Base-by-base conservation (phyloP, 1,140 invertebrate species). In the Formica exsecta region DNA sequence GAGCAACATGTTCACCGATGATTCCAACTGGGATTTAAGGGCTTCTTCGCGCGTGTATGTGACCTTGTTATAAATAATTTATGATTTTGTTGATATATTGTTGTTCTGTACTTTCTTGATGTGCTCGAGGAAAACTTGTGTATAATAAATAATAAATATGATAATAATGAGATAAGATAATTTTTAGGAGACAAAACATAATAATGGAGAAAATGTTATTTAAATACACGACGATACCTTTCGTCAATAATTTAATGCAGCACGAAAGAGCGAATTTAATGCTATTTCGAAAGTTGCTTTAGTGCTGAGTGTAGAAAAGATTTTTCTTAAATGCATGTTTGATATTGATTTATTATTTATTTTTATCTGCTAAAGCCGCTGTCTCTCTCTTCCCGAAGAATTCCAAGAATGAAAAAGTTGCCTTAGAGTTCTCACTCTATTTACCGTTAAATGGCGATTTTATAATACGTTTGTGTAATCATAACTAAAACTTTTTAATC, bases 281-380 rank as follows among this genome's bases (percentile, higher is more conserved):
- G 38, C 38, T 48, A 22, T 6, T 70, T 48, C 8, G 41, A 41
- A 44, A 66, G n/a, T 41, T 44, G 13, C 9, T 25, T 44, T 68
- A 57, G 54, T 57, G 54, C 5, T 29, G n/a, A 22, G 41, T 16
- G 7, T 25, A 29, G 41, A 70, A 48, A 48, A 25, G 9, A 70
- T 48, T 70, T 51, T 70, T 70, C 41, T 70, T 70, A 22, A 38
- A 70, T 70, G 66, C 41, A 70, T 48, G 38, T 70, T 70, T 70
- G 66, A 41, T 70, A 70, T 70, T 44, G 66, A 70, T 70, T 70
- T 70, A 70, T 41, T 22, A 70, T 70, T 70, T 70, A 70, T 70
- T 70, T 70, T 70, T 70, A 70, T 70, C 66, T 22, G 13, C 22
- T 44, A 70, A 70, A 70, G 66, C 22, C 13, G 66, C 41, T 4